Conservation (phyloP, 2,797 vertebrate genomes). For the Silurus lanzhouensis region DNA sequence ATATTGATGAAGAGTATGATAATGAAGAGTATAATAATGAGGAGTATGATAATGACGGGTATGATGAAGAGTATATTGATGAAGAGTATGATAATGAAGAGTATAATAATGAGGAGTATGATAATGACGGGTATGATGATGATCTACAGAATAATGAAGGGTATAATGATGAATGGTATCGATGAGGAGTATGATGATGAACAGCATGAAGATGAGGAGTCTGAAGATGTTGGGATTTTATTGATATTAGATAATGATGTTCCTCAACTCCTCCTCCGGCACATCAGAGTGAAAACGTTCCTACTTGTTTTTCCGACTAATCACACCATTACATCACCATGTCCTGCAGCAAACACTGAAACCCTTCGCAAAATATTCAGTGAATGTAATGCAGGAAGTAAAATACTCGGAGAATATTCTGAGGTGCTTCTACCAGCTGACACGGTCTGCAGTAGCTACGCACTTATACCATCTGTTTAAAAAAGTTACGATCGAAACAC, state of each 20-base stretch:
- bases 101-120: too few species aligned
- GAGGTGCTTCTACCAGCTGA: background rate
- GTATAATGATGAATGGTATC: background rate
- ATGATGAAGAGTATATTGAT: too few species aligned
- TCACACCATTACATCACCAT: background rate
- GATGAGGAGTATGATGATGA: background rate
- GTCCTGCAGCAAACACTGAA: background rate
- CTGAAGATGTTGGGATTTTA: background rate
- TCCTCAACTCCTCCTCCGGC: background rate
- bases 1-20: too few species aligned
- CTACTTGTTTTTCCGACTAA: background rate
- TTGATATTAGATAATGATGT: background rate
- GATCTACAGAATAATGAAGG: background rate
- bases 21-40: too few species aligned
- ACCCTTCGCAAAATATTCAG: background rate
- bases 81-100: too few species aligned
- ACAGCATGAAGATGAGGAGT: background rate
- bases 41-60: too few species aligned
- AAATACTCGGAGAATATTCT: background rate
- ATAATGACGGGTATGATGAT: too few species aligned
- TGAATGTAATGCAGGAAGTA: background rate
- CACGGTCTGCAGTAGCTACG: background rate
- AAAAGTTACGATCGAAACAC: background rate
- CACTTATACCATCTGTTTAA: background rate
- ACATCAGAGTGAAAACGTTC: background rate